Percentiles rank a stretch among this genome's conserved stretches.
phyloP scores from a whole-genome alignment of 2,113 vertebrate genomes.

The Ornithorhynchus anatinus region DNA sequence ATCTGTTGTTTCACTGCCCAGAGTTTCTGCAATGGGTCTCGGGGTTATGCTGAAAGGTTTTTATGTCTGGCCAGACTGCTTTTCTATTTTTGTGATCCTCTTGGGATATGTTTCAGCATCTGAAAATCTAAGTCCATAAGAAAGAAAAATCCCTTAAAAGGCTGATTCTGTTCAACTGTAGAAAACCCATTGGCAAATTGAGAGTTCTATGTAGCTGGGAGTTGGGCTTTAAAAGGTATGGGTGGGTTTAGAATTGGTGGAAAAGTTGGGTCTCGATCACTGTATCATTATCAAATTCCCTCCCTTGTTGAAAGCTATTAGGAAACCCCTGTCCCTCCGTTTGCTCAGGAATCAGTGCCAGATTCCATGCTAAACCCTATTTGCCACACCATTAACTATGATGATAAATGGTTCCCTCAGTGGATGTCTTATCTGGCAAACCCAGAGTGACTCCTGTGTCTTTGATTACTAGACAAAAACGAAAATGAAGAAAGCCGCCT shows the following conservation, averaged over 20 bases:
- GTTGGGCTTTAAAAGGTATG: neutral
- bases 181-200: neutral
- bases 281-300: neutral
- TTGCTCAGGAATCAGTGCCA: neutral
- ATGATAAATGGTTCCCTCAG: neutral
- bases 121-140: neutral
- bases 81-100: neutral
- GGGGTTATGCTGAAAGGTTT: neutral
- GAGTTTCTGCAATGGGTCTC: neutral
- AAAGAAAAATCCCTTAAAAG: neutral
- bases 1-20: neutral
- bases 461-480: neutral
- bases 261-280: no score
- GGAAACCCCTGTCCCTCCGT: neutral
- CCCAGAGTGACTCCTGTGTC: neutral
- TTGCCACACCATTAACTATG: no score
- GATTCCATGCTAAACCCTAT: neutral
- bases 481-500: no score
- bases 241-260: neutral
- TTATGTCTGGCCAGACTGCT: neutral
- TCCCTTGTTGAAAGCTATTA: neutral
- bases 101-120: neutral
- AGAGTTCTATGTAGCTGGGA: neutral
- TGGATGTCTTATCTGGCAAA: no score
- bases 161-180: neutral